phyloP scores from a whole-genome alignment of 2,797 vertebrate genomes.

The Pantherophis alleghaniensis region DNA sequence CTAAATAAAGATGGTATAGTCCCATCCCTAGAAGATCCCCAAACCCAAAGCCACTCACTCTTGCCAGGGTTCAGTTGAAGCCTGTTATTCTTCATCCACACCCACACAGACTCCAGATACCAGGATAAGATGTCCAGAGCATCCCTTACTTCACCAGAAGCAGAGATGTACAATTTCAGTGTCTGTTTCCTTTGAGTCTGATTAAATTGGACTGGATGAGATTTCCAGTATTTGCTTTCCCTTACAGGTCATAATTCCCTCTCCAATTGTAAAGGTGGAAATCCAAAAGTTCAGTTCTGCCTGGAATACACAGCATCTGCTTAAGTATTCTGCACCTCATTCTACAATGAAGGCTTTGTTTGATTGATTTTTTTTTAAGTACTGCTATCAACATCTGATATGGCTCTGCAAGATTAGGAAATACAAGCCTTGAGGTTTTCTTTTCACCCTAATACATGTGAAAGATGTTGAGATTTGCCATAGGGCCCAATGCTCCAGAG shows the following conservation, averaged over 20 bases:
- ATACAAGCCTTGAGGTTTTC: not conserved
- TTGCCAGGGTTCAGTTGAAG: not conserved
- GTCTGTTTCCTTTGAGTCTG: not conserved
- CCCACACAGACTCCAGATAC: not conserved
- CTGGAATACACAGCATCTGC: not conserved
- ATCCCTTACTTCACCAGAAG: not conserved
- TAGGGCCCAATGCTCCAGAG: not conserved
- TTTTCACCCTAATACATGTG: not conserved
- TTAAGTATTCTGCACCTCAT: not conserved
- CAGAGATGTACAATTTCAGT: not conserved
- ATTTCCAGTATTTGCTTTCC: not conserved
- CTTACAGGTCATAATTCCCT: not conserved
- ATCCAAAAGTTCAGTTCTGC: not conserved
- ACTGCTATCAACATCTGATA: not conserved
- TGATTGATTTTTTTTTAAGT: not conserved
- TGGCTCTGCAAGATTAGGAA: not conserved
- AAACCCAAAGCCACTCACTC: not conserved
- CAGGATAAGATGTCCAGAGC: not conserved
- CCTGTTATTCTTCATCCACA: not conserved
- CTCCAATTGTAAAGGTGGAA: not conserved
- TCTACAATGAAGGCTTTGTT: not conserved
- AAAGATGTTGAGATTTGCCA: not conserved
- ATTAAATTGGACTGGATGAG: not conserved
- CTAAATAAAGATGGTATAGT: not conserved
- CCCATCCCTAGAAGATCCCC: not conserved